These are phyloP conservation scores for Holacanthus passer DNA, from an alignment of 2,113 vertebrate genomes.

Conservation along the genomic window DNA sequence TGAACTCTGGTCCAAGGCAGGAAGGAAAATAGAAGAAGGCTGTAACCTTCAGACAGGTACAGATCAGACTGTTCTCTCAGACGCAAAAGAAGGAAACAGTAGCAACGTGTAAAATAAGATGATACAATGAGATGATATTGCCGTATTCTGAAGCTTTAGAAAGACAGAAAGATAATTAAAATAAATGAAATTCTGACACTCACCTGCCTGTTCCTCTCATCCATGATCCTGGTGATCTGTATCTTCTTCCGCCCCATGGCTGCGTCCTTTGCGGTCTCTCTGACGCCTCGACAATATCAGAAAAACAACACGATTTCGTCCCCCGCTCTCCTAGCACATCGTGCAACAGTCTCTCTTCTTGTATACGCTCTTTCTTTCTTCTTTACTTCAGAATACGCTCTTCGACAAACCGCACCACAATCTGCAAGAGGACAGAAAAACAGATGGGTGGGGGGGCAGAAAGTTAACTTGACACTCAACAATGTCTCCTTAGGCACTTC, in stretches of 20 bases:
- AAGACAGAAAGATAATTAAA: not conserved
- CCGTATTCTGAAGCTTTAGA: not conserved
- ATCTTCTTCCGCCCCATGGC: conserved; percentile 99
- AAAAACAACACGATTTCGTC: conserved; percentile 87
- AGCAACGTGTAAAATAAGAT: conserved; percentile 12
- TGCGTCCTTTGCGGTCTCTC: conserved; percentile 83
- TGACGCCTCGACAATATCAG: conserved; percentile 89
- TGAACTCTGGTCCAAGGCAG: conserved; percentile 54
- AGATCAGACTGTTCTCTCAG: conserved; percentile 2
- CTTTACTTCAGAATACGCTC: conserved; percentile 77
- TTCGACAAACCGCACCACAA: conserved; percentile 70
- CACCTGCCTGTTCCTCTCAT: conserved; percentile 99
- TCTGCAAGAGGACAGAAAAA: conserved; percentile 67
- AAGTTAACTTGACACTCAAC: conserved; percentile 73
- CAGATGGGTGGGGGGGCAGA: conserved; percentile 22
- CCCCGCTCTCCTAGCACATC: conserved; percentile 92
- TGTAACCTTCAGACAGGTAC: conserved; percentile 49
- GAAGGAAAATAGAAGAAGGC: conserved; percentile 31
- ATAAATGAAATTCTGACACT: conserved; percentile 69
- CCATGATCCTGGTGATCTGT: conserved; percentile 99
- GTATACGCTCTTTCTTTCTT: conserved; percentile 67
- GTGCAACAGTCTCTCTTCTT: conserved; percentile 84
- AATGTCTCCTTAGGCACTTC: conserved; percentile 73
- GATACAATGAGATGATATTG: not conserved
- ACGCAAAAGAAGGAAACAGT: conserved; percentile 8